Percentiles rank a stretch among this genome's conserved stretches.
Evolutionary conservation across 2,888 invertebrate genomes (phyloP).

Genomic region (Capitulum mitella): DNA sequence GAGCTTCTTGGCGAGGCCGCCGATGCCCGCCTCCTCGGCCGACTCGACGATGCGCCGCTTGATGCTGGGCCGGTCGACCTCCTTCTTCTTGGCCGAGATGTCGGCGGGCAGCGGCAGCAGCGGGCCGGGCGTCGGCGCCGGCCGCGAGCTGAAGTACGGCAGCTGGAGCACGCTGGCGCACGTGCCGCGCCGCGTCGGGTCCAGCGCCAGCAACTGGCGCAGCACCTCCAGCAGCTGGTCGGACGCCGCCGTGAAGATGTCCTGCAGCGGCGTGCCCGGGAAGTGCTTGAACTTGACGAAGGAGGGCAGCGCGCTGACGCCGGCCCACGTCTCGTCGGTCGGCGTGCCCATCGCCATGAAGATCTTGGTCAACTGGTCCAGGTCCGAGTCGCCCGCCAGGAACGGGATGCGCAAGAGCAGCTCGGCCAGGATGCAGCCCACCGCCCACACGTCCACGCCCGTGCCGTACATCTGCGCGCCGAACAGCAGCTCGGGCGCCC

Average conservation of each 20-base stretch:
- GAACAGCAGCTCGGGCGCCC: conserved; percentile 87
- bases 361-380: conserved; percentile 92
- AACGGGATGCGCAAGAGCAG: conserved; percentile 83
- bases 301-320: conserved; percentile 59
- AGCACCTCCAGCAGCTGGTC: conserved; percentile 82
- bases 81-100: conserved; percentile 42
- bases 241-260: conserved; percentile 91
- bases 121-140: conserved; percentile 74
- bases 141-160: conserved; percentile 76
- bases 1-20: background rate
- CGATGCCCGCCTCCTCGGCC: conserved; percentile 33
- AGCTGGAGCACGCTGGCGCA: conserved; percentile 78
- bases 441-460: conserved; percentile 97
- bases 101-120: conserved; percentile 71
- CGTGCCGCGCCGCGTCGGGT: conserved; percentile 72
- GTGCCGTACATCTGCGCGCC: conserved; percentile 92
- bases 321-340: conserved; percentile 84
- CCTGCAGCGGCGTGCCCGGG: conserved; percentile 69
- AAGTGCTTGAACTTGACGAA: conserved; percentile 86
- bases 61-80: conserved; percentile 30
- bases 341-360: conserved; percentile 91
- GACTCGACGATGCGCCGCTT: conserved; percentile 35
- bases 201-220: conserved; percentile 64
- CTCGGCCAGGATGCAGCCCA: conserved; percentile 96
- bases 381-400: conserved; percentile 91